Conservation (phyloP, 2,797 vertebrate species). For the Myoxocephalus aenaeus region DNA sequence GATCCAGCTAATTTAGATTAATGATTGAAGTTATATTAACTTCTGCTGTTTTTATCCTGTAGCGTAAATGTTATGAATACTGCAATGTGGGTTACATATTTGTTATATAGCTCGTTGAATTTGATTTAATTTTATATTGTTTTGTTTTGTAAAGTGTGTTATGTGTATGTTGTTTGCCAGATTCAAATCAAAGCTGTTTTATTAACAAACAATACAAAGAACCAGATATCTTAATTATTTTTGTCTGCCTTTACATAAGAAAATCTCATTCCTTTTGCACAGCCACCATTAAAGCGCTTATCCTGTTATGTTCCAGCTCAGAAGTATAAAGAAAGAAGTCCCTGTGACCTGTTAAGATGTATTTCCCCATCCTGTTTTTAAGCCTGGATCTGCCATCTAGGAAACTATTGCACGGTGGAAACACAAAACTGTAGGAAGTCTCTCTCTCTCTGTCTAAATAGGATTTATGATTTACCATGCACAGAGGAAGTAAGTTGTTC, state of each 20-base stretch:
- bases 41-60: not conserved
- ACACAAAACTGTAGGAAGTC: conserved; percentile 68
- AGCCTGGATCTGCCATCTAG: conserved; percentile 69
- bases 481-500: conserved; percentile 80
- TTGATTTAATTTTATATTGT: not conserved
- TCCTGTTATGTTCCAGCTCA: conserved; percentile 31
- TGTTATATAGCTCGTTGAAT: not conserved
- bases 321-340: conserved; percentile 50
- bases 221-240: not conserved
- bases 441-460: conserved; percentile 39
- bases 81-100: not conserved
- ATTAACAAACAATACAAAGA: not conserved
- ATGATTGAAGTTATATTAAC: not conserved
- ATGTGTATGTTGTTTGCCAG: not conserved
- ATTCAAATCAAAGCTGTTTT: not conserved
- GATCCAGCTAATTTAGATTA: not conserved
- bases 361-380: conserved; percentile 82
- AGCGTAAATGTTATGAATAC: not conserved
- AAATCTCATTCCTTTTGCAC: conserved; percentile 1
- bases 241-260: not conserved
- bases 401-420: conserved; percentile 75
- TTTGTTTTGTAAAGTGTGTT: not conserved
- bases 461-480: conserved; percentile 61
- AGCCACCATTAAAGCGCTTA: not conserved
- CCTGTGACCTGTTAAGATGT: conserved; percentile 57